phyloP scores from a whole-genome alignment of 2,797 vertebrate species.

The Thamnophis elegans region DNA sequence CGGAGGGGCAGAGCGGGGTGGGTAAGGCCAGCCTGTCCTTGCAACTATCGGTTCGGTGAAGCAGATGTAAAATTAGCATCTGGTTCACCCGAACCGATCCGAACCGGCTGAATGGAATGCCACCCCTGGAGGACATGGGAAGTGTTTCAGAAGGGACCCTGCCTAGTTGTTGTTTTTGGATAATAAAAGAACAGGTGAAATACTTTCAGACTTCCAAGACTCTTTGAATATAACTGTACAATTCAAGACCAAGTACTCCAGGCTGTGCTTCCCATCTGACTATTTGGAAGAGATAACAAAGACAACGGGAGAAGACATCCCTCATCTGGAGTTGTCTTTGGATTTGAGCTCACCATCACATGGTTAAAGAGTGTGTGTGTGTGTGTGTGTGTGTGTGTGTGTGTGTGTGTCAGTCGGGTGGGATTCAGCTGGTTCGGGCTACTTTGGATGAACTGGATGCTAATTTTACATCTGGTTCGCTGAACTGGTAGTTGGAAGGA shows the following conservation, averaged over 20 bases:
- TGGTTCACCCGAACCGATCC: too few species aligned
- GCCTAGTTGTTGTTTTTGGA: background rate
- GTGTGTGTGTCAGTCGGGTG: too few species aligned
- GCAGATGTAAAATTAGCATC: too few species aligned
- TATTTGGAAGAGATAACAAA: background rate
- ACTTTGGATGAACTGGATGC: too few species aligned
- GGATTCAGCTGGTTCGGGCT: too few species aligned
- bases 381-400: too few species aligned
- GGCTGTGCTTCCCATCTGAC: background rate
- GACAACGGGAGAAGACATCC: background rate
- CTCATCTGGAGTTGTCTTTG: background rate
- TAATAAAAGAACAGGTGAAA: background rate
- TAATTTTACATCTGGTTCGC: too few species aligned
- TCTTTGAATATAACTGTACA: background rate
- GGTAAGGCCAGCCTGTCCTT: too few species aligned
- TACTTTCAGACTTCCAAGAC: background rate
- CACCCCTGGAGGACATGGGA: background rate
- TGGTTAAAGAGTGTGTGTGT: background rate
- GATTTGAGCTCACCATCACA: background rate
- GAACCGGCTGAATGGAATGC: too few species aligned
- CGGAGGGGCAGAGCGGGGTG: too few species aligned
- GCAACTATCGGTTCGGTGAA: too few species aligned
- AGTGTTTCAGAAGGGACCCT: background rate
- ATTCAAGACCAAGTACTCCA: background rate
- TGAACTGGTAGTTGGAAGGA: too few species aligned